phyloP scores from a whole-genome alignment of 2,797 vertebrate species.

The Anguilla obscura region DNA sequence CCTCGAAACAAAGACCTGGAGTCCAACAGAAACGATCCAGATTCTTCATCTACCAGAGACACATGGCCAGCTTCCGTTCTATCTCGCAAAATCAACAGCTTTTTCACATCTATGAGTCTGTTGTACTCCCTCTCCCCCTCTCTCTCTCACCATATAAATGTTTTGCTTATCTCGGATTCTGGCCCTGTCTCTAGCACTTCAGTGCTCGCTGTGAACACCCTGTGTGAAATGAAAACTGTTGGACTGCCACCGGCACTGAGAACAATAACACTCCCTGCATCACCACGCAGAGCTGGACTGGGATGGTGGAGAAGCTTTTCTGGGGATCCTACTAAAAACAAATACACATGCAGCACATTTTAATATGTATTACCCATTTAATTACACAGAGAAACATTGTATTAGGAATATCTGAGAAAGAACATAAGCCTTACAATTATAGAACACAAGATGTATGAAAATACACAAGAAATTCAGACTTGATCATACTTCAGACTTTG shows the following conservation, averaged over 20 bases:
- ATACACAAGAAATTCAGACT: too few species aligned
- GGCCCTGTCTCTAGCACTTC: slow-evolving; percentile 22
- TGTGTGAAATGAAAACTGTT: slow-evolving; percentile 36
- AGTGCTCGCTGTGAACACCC: slow-evolving; percentile 35
- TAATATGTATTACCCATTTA: background rate
- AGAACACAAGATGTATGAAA: background rate
- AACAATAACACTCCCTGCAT: slow-evolving; percentile 21
- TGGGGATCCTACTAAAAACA: background rate
- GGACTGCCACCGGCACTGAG: slow-evolving; percentile 23
- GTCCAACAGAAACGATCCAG: background rate
- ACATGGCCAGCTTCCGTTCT: background rate
- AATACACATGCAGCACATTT: background rate
- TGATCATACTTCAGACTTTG: too few species aligned
- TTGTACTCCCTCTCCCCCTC: background rate
- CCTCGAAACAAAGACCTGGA: background rate
- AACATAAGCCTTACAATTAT: background rate
- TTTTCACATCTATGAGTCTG: background rate
- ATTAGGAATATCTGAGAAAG: background rate
- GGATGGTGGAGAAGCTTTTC: background rate
- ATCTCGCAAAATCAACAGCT: slow-evolving; percentile 8
- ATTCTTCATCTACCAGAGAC: background rate
- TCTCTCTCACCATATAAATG: background rate
- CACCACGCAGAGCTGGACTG: background rate
- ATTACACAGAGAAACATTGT: background rate
- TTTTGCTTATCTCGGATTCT: slow-evolving; percentile 5